These are phyloP conservation scores for Podocnemis expansa DNA, from an alignment of 2,113 vertebrate species.

Conservation along the genomic window DNA sequence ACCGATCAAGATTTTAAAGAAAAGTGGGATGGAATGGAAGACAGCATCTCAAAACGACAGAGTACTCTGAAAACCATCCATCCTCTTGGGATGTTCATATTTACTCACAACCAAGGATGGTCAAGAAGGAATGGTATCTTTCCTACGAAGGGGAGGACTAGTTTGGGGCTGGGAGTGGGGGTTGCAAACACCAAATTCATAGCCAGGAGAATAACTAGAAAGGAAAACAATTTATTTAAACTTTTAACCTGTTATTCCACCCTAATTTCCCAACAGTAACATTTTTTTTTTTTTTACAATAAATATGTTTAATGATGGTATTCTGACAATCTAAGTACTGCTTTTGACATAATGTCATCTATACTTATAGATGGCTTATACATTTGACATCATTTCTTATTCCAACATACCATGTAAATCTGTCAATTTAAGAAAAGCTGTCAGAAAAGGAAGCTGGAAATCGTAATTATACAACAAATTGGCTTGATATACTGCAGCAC, in stretches of 20 bases:
- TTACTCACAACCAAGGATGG: neutral
- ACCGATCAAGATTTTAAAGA: neutral
- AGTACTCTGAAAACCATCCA: neutral
- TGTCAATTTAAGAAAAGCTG: neutral
- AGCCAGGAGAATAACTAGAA: neutral
- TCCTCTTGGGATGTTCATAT: accelerated
- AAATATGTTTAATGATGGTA: neutral
- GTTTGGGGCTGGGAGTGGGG: neutral
- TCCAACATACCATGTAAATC: neutral
- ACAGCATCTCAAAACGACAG: neutral
- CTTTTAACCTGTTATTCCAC: neutral
- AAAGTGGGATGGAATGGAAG: neutral
- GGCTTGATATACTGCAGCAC: neutral
- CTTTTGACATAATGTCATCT: neutral
- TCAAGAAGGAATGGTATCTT: neutral
- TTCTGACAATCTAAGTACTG: neutral
- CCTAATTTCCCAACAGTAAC: neutral
- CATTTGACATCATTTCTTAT: neutral
- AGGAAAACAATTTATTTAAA: neutral
- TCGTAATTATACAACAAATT: neutral
- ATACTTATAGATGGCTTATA: neutral
- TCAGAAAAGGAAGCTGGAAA: neutral
- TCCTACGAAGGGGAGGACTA: accelerated
- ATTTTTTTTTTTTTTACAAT: neutral
- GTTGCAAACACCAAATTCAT: neutral